phyloP scores from a whole-genome alignment of 2,888 invertebrate genomes.

The Melieria omissa region DNA sequence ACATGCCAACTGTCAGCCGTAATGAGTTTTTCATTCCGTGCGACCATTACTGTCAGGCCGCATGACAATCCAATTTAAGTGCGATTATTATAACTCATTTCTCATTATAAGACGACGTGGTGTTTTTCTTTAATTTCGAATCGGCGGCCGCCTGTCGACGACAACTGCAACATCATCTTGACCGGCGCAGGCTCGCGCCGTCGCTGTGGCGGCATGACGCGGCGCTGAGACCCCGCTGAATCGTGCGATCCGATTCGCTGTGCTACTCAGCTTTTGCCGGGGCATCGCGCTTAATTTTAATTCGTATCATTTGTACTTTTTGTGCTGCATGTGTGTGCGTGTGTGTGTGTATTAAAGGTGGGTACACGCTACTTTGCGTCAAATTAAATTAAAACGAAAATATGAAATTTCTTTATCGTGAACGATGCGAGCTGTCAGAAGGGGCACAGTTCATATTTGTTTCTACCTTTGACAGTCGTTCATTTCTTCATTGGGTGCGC shows the following conservation, averaged over 20 bases:
- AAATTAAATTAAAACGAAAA: conserved; percentile 30
- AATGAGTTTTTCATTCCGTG: conserved; percentile 30
- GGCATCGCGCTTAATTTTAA: conserved; percentile 25
- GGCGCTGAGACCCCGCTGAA: too few species aligned
- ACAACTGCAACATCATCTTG: conserved; percentile 28
- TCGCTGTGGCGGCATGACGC: too few species aligned
- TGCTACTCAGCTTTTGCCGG: conserved; percentile 8
- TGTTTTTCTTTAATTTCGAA: background rate
- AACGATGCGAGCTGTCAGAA: background rate
- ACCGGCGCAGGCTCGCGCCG: conserved; percentile 15
- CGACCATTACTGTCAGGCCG: conserved; percentile 33
- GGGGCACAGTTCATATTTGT: too few species aligned
- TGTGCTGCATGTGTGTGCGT: background rate
- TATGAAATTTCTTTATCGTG: conserved; percentile 27
- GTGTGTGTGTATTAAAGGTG: background rate
- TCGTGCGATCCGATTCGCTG: conserved; percentile 13
- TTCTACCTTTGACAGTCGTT: too few species aligned
- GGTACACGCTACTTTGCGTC: conserved; percentile 21
- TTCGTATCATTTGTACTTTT: conserved; percentile 11
- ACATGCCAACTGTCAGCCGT: conserved; percentile 27
- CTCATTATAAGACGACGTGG: conserved; percentile 29
- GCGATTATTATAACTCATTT: conserved; percentile 37
- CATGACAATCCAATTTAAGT: conserved; percentile 39
- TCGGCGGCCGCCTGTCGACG: conserved; percentile 24
- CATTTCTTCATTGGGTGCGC: too few species aligned